phyloP scores from a whole-genome alignment of 2,113 vertebrate species.

The Orcinus orca region DNA sequence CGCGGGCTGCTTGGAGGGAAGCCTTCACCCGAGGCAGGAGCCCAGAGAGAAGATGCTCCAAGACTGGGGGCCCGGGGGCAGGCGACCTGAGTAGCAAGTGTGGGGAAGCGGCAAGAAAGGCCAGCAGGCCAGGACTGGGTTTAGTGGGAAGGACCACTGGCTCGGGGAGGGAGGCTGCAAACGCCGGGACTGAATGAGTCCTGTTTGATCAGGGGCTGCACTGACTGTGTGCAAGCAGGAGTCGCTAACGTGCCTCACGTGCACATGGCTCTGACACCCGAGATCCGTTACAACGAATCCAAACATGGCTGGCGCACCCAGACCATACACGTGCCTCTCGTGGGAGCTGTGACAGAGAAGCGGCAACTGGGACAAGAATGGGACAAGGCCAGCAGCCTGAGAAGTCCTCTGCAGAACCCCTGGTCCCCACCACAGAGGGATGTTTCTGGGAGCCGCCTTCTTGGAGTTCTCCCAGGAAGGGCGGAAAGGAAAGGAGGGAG shows the following conservation, averaged over 20 bases:
- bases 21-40: background rate
- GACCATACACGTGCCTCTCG: background rate
- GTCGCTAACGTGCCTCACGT: accelerated
- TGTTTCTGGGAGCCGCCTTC: background rate
- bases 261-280: background rate
- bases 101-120: background rate
- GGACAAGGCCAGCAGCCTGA: background rate
- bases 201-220: too few species aligned
- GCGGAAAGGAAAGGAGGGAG: too few species aligned
- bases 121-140: background rate
- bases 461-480: background rate
- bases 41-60: background rate
- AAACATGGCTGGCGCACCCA: accelerated
- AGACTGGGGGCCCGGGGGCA: too few species aligned
- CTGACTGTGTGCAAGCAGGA: background rate
- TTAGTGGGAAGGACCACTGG: too few species aligned
- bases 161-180: background rate
- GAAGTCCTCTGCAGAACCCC: background rate
- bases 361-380: background rate
- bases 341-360: background rate
- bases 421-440: background rate
- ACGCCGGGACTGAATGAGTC: background rate
- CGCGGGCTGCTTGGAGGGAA: background rate
- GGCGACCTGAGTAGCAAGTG: background rate
- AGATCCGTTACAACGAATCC: background rate